These are phyloP conservation scores for Drosophila parthenogenetica DNA, from an alignment of 2,888 invertebrate species.

Conservation along the genomic window DNA sequence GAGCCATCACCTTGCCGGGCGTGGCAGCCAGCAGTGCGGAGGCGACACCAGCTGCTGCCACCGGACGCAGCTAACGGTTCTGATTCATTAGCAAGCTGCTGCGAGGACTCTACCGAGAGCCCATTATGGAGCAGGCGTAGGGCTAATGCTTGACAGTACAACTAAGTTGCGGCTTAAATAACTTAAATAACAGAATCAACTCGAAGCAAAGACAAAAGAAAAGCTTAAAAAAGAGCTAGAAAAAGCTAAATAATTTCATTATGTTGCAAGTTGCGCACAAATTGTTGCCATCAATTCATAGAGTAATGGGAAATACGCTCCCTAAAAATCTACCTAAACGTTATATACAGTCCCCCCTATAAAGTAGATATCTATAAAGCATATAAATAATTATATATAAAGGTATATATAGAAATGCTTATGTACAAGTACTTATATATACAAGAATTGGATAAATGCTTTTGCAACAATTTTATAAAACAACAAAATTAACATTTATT, in stretches of 20 bases:
- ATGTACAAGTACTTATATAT: conserved; percentile 51
- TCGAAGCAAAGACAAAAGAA: conserved; percentile 1
- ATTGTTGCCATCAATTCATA: conserved; percentile 68
- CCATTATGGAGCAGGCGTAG: conserved; percentile 37
- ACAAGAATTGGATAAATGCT: conserved; percentile 67
- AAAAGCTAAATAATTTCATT: conserved; percentile 56
- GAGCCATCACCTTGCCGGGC: conserved; percentile 71
- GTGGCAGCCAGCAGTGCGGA: conserved; percentile 42
- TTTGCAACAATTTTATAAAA: conserved; percentile 71
- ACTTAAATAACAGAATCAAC: conserved; percentile 5
- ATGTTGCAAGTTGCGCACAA: conserved; percentile 74
- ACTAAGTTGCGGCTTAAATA: conserved; percentile 54
- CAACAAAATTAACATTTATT: conserved; percentile 40
- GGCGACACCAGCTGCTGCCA: conserved; percentile 45
- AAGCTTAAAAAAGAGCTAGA: conserved; percentile 40
- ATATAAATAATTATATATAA: conserved; percentile 25
- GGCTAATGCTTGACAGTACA: conserved; percentile 55
- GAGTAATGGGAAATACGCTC: conserved; percentile 34
- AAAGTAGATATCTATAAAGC: conserved; percentile 29
- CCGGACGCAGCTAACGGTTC: conserved; percentile 84
- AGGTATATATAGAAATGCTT: conserved; percentile 41
- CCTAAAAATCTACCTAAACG: conserved; percentile 44
- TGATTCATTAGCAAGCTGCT: conserved; percentile 84
- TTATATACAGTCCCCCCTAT: conserved; percentile 54
- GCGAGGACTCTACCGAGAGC: conserved; percentile 74